phyloP scores from a whole-genome alignment of 1,140 invertebrate genomes.

The Phthorimaea operculella region DNA sequence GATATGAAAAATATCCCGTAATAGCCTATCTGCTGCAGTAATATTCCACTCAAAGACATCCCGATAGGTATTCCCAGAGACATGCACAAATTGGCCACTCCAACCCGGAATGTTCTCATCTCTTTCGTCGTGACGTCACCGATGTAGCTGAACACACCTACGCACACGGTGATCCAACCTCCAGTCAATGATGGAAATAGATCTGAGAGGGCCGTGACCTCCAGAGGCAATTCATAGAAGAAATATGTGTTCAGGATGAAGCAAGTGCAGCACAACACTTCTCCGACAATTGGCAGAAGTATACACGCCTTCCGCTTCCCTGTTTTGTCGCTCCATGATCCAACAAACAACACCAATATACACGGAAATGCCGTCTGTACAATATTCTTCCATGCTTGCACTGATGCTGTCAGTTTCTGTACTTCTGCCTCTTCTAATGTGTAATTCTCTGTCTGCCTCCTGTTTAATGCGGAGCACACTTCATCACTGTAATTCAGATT shows the following conservation, averaged over 20 bases:
- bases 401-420: conserved; percentile 70
- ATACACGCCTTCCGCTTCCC: conserved; percentile 71
- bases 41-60: conserved; percentile 61
- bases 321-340: conserved; percentile 71
- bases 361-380: conserved; percentile 69
- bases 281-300: conserved; percentile 67
- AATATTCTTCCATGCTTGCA: conserved; percentile 69
- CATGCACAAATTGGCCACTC: conserved; percentile 69
- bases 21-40: conserved; percentile 60
- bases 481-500: conserved; percentile 68
- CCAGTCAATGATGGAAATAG: conserved; percentile 70
- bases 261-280: conserved; percentile 60
- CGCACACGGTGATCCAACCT: conserved; percentile 69
- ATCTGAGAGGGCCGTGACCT: conserved; percentile 65
- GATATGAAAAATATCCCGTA: conserved; percentile 66
- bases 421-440: conserved; percentile 65
- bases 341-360: conserved; percentile 69
- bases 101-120: conserved; percentile 69
- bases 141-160: conserved; percentile 71
- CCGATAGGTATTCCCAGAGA: conserved; percentile 63
- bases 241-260: conserved; percentile 69
- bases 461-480: conserved; percentile 68
- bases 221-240: conserved; percentile 65
- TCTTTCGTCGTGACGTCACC: conserved; percentile 70
- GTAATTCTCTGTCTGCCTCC: conserved; percentile 61